Base-by-base conservation (phyloP, 2,888 invertebrate genomes). In the Ametastegia equiseti region DNA sequence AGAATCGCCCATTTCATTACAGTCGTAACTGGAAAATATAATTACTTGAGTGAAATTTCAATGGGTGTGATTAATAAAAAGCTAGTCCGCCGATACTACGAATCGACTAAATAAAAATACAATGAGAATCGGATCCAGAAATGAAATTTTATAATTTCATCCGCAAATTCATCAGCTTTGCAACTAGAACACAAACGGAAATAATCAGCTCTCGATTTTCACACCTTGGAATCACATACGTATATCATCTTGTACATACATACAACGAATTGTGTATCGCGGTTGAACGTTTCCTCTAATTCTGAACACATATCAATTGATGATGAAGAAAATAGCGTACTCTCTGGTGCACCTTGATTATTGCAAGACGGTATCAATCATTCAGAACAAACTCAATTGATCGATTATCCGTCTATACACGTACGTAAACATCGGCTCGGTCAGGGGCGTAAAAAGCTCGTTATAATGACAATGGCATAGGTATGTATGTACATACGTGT, bases 21-120 rank as follows among this genome's bases (percentile, higher is more conserved):
- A 15, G 39, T 42, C 39, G 2, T 69, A 69, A 2, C 69, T 2
- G n/a, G 69, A 9, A 42, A 27, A 15, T 54, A 19, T 69, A 69
- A 69, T 69, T 69, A 69, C 39, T 19, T 69, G 42, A 69, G 11
- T 69, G 23, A 69, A 69, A 45, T 23, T 27, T 23, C 19, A 45
- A 69, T 45, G 19, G 2, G 6, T 63, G n/a, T 63, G 19, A 54
- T 65, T 36, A n/a, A n/a, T n/a, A n/a, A n/a, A n/a, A n/a, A n/a
- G n/a, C n/a, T n/a, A n/a, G n/a, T n/a, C n/a, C n/a, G n/a, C n/a
- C n/a, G n/a, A n/a, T n/a, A n/a, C n/a, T n/a, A n/a, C n/a, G n/a
- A n/a, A n/a, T 6, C 11, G 19, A 33, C n/a, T 30, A 63, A 54
- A 23, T 9, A 23, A 42, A 42, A 7, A 42, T 42, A 42, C 11